Conservation (phyloP, 2,113 vertebrate species). For the Bubalus kerabau region DNA sequence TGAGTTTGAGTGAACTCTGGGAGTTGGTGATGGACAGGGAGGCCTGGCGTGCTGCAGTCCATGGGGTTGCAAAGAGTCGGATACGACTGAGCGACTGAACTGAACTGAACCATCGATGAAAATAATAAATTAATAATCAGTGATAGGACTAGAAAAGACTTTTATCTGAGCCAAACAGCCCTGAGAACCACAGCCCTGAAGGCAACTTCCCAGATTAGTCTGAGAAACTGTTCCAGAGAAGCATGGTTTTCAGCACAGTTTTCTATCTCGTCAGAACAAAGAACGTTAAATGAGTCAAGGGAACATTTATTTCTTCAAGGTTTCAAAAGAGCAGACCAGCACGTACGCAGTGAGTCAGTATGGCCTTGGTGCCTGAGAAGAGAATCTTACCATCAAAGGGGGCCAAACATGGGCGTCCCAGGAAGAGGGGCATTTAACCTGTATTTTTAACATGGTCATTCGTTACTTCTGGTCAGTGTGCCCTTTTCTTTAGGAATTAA, state of each 20-base stretch:
- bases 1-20: no score
- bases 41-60: no score
- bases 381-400: neutral
- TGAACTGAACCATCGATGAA: neutral
- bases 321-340: neutral
- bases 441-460: neutral
- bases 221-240: neutral
- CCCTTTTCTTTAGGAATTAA: neutral
- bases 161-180: neutral
- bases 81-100: no score
- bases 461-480: neutral
- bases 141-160: neutral
- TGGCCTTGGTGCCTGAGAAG: neutral
- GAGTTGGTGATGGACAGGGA: no score
- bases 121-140: neutral
- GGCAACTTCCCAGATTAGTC: neutral
- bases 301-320: neutral
- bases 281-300: neutral
- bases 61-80: no score
- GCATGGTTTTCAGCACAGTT: neutral
- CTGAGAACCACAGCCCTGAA: neutral
- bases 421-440: neutral
- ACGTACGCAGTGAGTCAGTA: neutral
- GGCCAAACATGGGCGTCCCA: neutral
- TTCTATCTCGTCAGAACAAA: neutral